These are phyloP conservation scores for Ornithoptera priamus DNA, from an alignment of 2,888 invertebrate genomes.

Conservation along the genomic window DNA sequence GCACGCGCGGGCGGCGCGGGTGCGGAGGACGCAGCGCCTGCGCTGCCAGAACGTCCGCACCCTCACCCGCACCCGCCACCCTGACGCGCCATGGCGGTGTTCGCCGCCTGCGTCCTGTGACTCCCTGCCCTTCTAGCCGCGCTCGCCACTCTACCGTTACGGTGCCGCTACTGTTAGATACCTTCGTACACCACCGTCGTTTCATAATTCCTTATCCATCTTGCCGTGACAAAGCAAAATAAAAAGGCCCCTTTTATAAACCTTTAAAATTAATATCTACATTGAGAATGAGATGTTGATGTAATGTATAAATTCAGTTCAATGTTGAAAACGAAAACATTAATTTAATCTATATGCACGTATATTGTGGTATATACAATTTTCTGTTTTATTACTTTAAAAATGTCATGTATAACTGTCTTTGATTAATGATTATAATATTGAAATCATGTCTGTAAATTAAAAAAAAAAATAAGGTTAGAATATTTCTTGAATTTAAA, in stretches of 20 bases:
- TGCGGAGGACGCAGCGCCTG: slow-evolving; percentile 74
- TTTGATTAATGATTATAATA: too few species aligned
- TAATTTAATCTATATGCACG: too few species aligned
- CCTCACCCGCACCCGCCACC: slow-evolving; percentile 71
- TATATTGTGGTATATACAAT: too few species aligned
- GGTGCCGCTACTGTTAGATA: background rate
- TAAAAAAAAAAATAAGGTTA: too few species aligned
- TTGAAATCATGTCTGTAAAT: too few species aligned
- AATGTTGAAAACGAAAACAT: too few species aligned
- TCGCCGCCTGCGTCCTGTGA: slow-evolving; percentile 88
- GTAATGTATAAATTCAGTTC: background rate
- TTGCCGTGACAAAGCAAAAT: too few species aligned
- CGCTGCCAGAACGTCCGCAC: slow-evolving; percentile 77
- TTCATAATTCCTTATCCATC: background rate
- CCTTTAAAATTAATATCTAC: background rate
- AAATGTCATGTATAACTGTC: too few species aligned
- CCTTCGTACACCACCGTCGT: background rate
- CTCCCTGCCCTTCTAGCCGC: slow-evolving; percentile 34
- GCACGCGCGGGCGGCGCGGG: slow-evolving; percentile 80
- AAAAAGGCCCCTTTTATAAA: too few species aligned
- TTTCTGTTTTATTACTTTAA: too few species aligned
- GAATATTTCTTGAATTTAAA: too few species aligned
- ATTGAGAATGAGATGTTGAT: background rate
- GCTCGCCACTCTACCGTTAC: slow-evolving; percentile 14
- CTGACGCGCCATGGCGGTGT: slow-evolving; percentile 90